phyloP scores from a whole-genome alignment of 2,888 invertebrate genomes.

The Rhorus exstirpatorius region DNA sequence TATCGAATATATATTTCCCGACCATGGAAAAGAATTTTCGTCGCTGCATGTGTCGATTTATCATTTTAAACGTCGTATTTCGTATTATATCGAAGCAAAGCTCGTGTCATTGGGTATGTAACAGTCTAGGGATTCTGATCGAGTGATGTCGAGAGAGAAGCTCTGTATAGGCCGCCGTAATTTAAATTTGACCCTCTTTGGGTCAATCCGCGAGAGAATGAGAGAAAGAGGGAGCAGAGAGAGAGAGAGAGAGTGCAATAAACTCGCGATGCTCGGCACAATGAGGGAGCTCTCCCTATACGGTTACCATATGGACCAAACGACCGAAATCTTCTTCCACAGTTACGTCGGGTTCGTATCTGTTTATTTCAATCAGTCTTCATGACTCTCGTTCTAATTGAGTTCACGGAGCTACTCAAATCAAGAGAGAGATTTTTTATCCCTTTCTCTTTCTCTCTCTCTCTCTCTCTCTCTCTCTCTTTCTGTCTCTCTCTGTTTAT shows the following conservation, averaged over 20 bases:
- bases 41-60: slow-evolving; percentile 3
- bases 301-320: neutral
- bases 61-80: neutral
- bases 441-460: neutral
- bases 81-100: neutral
- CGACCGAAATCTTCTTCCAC: slow-evolving; percentile 45
- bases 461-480: neutral
- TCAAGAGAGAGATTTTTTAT: slow-evolving; percentile 39
- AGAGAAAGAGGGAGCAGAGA: neutral
- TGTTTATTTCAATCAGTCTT: slow-evolving; percentile 60
- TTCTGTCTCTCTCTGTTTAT: neutral
- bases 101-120: neutral
- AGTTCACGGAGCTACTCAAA: slow-evolving; percentile 60
- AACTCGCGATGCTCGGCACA: neutral
- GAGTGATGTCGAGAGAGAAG: neutral
- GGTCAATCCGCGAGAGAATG: slow-evolving; percentile 17
- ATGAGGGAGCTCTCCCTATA: neutral
- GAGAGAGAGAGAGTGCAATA: neutral
- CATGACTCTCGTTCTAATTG: slow-evolving; percentile 59
- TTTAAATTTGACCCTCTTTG: slow-evolving; percentile 29
- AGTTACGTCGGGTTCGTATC: neutral
- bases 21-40: neutral
- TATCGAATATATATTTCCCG: neutral
- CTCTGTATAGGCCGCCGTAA: neutral
- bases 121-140: neutral